Conservation (phyloP, 1,140 invertebrate genomes). For the Drosophila lini region DNA sequence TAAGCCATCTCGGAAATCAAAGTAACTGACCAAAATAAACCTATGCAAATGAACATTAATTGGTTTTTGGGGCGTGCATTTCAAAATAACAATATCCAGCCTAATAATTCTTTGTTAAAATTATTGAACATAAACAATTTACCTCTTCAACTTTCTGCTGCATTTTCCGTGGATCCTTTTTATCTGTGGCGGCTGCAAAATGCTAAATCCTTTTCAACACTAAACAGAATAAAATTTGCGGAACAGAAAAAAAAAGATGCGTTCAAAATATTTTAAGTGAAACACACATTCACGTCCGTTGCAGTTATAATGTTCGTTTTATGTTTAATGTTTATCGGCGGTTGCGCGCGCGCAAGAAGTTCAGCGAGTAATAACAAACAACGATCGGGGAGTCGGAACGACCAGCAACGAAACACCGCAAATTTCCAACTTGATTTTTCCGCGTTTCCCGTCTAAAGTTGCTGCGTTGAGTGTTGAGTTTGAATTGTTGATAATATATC, state of each 20-base stretch:
- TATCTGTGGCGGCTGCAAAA: conserved; percentile 29
- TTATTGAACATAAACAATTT: background rate
- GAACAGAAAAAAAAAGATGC: conserved; percentile 41
- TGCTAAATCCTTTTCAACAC: conserved; percentile 42
- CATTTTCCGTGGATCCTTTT: conserved; percentile 42
- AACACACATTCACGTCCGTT: conserved; percentile 54
- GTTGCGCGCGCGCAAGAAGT: conserved; percentile 44
- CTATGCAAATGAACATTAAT: background rate
- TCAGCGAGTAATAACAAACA: conserved; percentile 34
- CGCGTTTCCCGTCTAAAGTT: no score
- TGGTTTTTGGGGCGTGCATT: background rate
- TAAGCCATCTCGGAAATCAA: background rate
- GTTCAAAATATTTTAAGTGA: conserved; percentile 16
- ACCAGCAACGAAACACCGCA: no score
- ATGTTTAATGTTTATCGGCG: conserved; percentile 3
- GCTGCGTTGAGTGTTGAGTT: no score
- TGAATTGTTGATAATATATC: no score
- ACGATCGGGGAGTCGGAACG: background rate
- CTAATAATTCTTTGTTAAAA: background rate
- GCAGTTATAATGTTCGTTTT: conserved; percentile 7
- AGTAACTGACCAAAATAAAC: no score
- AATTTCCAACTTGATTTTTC: no score
- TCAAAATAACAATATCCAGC: background rate
- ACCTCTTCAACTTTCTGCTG: conserved; percentile 75
- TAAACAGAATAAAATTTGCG: conserved; percentile 35